These are phyloP conservation scores for Pao palembangensis DNA, from an alignment of 2,113 vertebrate genomes.

Conservation along the genomic window DNA sequence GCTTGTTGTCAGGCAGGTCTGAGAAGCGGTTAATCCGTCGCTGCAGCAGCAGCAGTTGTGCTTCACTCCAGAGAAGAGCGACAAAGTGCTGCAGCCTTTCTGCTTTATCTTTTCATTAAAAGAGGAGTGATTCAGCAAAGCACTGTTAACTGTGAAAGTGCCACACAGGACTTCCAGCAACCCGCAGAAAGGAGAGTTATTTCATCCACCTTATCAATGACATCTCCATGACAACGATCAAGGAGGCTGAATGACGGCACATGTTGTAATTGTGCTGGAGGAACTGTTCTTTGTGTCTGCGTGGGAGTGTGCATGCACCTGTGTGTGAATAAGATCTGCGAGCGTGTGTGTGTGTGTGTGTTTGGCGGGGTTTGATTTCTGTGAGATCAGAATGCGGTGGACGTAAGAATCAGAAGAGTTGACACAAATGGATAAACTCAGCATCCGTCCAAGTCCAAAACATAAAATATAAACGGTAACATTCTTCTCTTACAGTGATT, in stretches of 20 bases:
- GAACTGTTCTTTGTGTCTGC: constrained; percentile 43
- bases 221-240: constrained; percentile 74
- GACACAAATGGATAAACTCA: neutral
- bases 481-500: neutral
- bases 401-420: neutral
- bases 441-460: neutral
- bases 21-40: constrained; percentile 59
- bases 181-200: constrained; percentile 31
- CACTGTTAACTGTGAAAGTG: constrained; percentile 11
- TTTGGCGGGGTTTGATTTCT: neutral
- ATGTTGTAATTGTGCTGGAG: constrained; percentile 48
- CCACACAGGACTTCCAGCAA: constrained; percentile 24
- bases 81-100: constrained; percentile 4
- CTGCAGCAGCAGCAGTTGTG: constrained; percentile 14
- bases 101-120: constrained; percentile 37
- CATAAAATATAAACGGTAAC: neutral
- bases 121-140: constrained; percentile 34
- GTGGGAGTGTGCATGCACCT: constrained; percentile 8
- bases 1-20: constrained; percentile 59
- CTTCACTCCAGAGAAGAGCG: constrained; percentile 17
- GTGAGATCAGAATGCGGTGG: neutral
- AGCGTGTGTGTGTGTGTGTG: neutral
- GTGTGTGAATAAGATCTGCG: constrained; percentile 7
- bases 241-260: constrained; percentile 53
- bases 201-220: constrained; percentile 67